Evolutionary conservation across 1,140 invertebrate species (phyloP).

Genomic region (Adelges cooleyi): DNA sequence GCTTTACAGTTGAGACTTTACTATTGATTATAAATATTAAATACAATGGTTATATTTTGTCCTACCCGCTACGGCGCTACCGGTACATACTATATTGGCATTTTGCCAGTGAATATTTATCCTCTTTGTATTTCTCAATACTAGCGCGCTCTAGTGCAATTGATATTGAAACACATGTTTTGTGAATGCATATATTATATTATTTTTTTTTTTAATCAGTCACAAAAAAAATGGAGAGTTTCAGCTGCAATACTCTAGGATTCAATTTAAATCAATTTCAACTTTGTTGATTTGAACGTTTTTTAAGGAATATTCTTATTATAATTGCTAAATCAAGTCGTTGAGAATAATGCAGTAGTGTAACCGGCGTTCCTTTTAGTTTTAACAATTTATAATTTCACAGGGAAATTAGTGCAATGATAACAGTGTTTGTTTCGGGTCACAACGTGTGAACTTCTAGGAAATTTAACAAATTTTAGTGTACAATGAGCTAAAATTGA

Average conservation of each 20-base stretch:
- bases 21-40: no score
- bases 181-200: conserved; percentile 4
- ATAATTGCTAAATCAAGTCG: background rate
- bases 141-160: conserved; percentile 19
- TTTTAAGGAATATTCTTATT: background rate
- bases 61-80: no score
- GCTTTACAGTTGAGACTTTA: no score
- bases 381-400: conserved; percentile 26
- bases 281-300: conserved; percentile 1
- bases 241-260: conserved; percentile 15
- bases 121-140: conserved; percentile 8
- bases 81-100: no score
- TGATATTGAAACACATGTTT: conserved; percentile 27
- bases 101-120: no score
- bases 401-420: conserved; percentile 31
- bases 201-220: conserved; percentile 25
- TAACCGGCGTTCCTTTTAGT: conserved; percentile 10
- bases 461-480: conserved; percentile 28
- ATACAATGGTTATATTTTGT: no score
- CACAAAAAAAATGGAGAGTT: conserved; percentile 29
- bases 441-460: conserved; percentile 31
- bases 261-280: conserved; percentile 23
- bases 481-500: conserved; percentile 29
- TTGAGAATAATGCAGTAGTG: conserved; percentile 27
- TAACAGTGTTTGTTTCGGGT: conserved; percentile 32